Base-by-base conservation (phyloP, 2,113 vertebrate species). In the Ascaphus truei region DNA sequence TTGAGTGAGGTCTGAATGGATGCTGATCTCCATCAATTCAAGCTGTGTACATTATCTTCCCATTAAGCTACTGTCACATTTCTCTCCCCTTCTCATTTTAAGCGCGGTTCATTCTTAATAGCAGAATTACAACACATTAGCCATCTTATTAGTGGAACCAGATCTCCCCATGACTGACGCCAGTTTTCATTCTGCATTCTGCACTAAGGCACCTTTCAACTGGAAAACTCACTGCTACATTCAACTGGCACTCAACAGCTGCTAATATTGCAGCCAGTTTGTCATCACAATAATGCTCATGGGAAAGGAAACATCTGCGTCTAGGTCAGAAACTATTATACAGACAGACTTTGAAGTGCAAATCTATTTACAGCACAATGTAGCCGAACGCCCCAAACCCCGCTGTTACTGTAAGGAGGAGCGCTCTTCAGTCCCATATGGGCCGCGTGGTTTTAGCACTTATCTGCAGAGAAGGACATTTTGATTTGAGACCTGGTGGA, bases 301-400 rank as follows among this genome's bases (percentile, higher is more conserved):
- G 30, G 39, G 66, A 59, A 75, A 80, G 72, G 77, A 76, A 81
- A 78, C 78, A 80, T 80, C 77, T 53, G 75, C 63, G 78, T 77
- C 76, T 81, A 71, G 86, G 83, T 65, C 11, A 48, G 62, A 83
- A 77, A 75, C 18, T 73, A 76, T 72, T 68, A 77, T 78, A 75
- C 74, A 51, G 43, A 75, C 76, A 48, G 53, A 15, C 20, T 64
- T 74, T 75, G 78, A 79, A 80, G 78, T 72, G 36, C 73, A 75
- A 74, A 74, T 68, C 60, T 74, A 0, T 78, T 82, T 73, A 75
- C 58, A 59, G 52, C 39, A 58, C 34, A 37, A 58, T 68, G 52
- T 15, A 68, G 58, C 12, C 45, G 26, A 58, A 68, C 56, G 45
- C 52, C 25, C 16, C 8, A 47, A 47, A 36, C 37, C 55, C 36